Evolutionary conservation across 2,113 vertebrate genomes (phyloP), one percentile per base, ranked within the genome.

Genomic region (Bubo bubo): DNA sequence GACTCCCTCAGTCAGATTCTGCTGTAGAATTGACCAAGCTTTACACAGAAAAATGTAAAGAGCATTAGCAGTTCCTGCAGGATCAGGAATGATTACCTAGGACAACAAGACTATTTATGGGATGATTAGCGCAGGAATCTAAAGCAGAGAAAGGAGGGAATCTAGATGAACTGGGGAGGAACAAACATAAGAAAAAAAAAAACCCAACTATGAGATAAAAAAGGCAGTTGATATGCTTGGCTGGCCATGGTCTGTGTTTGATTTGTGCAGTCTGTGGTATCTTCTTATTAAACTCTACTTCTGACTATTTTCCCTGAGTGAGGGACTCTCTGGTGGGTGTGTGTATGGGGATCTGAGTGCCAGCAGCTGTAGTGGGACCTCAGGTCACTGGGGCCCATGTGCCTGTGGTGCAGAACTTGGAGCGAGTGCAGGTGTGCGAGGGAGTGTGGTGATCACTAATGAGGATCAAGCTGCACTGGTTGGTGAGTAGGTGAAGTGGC

Each of bases 151-250:
- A 87, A 87, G 4, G 23, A 50, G 59, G 55, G 45, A 45, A 32
- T 37, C 8, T 52, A 14, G 5, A n/a, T 52, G 16, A 53, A 52
- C 22, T 32, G 8, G 16, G 49, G 7, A 66, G 41, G 28, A 66
- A 32, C 4, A 37, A 60, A 79, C 14, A 27, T 52, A 53, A 45
- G 37, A 12, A 77, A 68, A 35, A 43, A 43, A 43, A 43, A 43
- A 43, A n/a, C 35, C 37, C 37, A 15, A 43, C 5, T 49, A 15
- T 8, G 20, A 50, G 15, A 30, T 41, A 24, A 67, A 76, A 67
- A 24, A 2, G 14, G 9, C 4, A 1, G 16, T 47, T 3, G 9
- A 17, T 37, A 23, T 2, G 5, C 10, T 52, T 17, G 8, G 32
- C 32, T 52, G 32, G 21, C 45, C 53, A 35, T 50, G 32, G 9